phyloP scores from a whole-genome alignment of 2,888 invertebrate species.

The Aporophyla lueneburgensis region DNA sequence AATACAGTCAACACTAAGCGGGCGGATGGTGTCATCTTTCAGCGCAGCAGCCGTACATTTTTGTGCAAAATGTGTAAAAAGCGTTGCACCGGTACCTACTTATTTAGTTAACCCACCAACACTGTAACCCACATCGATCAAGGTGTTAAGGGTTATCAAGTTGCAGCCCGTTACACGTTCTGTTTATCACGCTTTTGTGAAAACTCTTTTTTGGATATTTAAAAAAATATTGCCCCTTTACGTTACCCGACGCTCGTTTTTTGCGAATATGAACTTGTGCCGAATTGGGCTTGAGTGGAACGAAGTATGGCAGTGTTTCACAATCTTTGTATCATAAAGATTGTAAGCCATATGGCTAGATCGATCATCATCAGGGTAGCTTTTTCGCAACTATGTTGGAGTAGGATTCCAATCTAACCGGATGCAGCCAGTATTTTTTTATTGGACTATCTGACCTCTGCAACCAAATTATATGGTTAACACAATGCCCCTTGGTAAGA shows the following conservation, averaged over 20 bases:
- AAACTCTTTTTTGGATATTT: slow-evolving; percentile 78
- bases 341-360: slow-evolving; percentile 1
- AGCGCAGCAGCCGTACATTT: slow-evolving; percentile 82
- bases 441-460: not conserved
- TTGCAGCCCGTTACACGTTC: slow-evolving; percentile 87
- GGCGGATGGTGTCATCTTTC: slow-evolving; percentile 86
- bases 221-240: slow-evolving; percentile 77
- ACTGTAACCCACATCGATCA: slow-evolving; percentile 90
- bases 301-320: slow-evolving; percentile 22
- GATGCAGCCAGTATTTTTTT: not conserved
- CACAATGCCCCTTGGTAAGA: not conserved
- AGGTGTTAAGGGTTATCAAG: slow-evolving; percentile 88
- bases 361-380: not conserved
- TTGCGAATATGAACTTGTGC: slow-evolving; percentile 56
- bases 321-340: slow-evolving; percentile 1
- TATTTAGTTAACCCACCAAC: slow-evolving; percentile 72
- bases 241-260: slow-evolving; percentile 71
- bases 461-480: not conserved
- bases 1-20: slow-evolving; percentile 61
- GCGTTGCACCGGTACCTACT: slow-evolving; percentile 74
- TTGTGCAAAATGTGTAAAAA: slow-evolving; percentile 83
- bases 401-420: not conserved
- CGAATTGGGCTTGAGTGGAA: slow-evolving; percentile 12
- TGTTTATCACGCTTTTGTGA: slow-evolving; percentile 80
- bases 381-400: not conserved